These are phyloP conservation scores for Spisula solida DNA, from an alignment of 2,888 invertebrate genomes.

Conservation along the genomic window DNA sequence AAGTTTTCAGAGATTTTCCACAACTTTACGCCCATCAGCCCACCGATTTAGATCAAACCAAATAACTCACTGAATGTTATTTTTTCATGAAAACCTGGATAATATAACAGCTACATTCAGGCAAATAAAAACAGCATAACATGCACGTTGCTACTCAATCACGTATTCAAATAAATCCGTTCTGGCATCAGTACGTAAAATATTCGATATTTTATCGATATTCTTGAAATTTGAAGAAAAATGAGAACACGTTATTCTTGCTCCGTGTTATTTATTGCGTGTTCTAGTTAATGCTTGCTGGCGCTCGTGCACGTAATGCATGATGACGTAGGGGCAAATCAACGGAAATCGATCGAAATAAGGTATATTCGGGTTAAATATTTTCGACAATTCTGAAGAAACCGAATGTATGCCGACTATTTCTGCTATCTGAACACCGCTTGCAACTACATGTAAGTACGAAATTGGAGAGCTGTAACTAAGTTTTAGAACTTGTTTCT, in stretches of 20 bases:
- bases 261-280: not conserved
- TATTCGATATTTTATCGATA: not conserved
- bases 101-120: not conserved
- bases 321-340: no score
- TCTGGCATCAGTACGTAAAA: not conserved
- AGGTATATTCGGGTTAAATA: not conserved
- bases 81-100: not conserved
- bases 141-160: not conserved
- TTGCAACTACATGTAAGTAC: no score
- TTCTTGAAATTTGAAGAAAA: no score
- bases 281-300: not conserved
- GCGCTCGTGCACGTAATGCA: not conserved
- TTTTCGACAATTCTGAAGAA: not conserved
- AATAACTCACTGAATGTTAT: not conserved
- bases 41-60: not conserved
- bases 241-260: no score
- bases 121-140: not conserved
- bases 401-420: not conserved
- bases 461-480: no score
- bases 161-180: not conserved
- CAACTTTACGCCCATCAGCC: not conserved
- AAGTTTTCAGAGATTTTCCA: no score
- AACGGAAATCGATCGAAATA: not conserved
- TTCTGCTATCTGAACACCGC: no score
- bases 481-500: no score